These are phyloP conservation scores for Tetramorium alpestre DNA, from an alignment of 1,140 invertebrate genomes.

Conservation along the genomic window DNA sequence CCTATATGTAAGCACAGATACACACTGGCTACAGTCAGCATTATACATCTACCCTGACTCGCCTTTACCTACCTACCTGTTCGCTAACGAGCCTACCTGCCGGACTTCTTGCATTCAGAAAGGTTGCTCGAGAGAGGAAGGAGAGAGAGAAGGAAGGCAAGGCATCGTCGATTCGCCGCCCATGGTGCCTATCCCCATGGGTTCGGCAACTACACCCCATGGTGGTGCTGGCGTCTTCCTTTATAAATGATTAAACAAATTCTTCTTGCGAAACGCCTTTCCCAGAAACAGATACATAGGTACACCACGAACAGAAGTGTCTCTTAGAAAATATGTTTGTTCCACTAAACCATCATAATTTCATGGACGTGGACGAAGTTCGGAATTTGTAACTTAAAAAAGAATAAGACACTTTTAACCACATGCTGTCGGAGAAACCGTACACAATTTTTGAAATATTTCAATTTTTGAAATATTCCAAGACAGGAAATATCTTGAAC, in stretches of 20 bases:
- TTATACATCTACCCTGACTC: conserved; percentile 81
- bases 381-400: conserved; percentile 5
- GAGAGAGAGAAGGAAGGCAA: conserved; percentile 30
- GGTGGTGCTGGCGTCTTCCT: conserved; percentile 76
- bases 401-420: background rate
- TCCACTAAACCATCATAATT: background rate
- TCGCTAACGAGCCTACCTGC: conserved; percentile 85
- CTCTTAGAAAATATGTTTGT: conserved; percentile 26
- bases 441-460: background rate
- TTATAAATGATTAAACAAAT: conserved; percentile 81
- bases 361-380: background rate
- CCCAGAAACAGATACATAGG: conserved; percentile 60
- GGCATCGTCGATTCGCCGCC: conserved; percentile 43
- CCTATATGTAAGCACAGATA: conserved; percentile 80
- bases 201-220: conserved; percentile 67
- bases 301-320: background rate
- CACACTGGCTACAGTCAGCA: conserved; percentile 79
- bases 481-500: background rate
- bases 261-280: conserved; percentile 77
- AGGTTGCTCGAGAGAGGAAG: conserved; percentile 61
- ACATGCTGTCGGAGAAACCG: background rate
- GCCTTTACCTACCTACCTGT: conserved; percentile 82
- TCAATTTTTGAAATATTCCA: background rate
- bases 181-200: conserved; percentile 59
- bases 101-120: conserved; percentile 82